Percentiles rank a stretch among this genome's conserved stretches.
Evolutionary conservation across 2,888 invertebrate genomes (phyloP).

Genomic region (Unio pictorum): DNA sequence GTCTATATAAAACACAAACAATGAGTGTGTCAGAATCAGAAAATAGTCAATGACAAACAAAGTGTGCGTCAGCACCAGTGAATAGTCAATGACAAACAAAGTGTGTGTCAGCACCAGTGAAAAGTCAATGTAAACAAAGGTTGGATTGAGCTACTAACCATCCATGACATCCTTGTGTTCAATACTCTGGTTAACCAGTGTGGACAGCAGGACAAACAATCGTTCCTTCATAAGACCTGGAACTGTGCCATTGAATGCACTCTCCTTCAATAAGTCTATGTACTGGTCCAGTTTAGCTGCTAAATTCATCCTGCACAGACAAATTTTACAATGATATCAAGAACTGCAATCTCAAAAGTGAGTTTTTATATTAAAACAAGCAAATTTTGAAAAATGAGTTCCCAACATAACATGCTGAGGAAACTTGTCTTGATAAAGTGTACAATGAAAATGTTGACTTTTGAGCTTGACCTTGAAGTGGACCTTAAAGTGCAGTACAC

Average conservation of each 20-base stretch:
- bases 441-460: neutral
- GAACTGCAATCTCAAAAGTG: too few relatives aligned
- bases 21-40: too few relatives aligned
- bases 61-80: too few relatives aligned
- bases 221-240: conserved; percentile 40
- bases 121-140: neutral
- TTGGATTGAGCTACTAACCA: conserved; percentile 42
- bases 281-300: conserved; percentile 56
- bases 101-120: too few relatives aligned
- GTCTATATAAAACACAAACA: too few relatives aligned
- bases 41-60: too few relatives aligned
- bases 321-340: too few relatives aligned
- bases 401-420: too few relatives aligned
- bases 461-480: neutral
- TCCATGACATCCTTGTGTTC: conserved; percentile 60
- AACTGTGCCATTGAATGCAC: conserved; percentile 25
- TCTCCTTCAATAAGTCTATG: conserved; percentile 50
- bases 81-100: too few relatives aligned
- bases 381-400: too few relatives aligned
- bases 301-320: conserved; percentile 32
- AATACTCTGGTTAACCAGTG: conserved; percentile 60
- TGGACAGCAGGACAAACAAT: conserved; percentile 57
- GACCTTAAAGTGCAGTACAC: too few relatives aligned
- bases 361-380: too few relatives aligned
- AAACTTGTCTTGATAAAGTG: neutral